Conservation (phyloP, 2,113 vertebrate species). For the Percopsis transmontana region DNA sequence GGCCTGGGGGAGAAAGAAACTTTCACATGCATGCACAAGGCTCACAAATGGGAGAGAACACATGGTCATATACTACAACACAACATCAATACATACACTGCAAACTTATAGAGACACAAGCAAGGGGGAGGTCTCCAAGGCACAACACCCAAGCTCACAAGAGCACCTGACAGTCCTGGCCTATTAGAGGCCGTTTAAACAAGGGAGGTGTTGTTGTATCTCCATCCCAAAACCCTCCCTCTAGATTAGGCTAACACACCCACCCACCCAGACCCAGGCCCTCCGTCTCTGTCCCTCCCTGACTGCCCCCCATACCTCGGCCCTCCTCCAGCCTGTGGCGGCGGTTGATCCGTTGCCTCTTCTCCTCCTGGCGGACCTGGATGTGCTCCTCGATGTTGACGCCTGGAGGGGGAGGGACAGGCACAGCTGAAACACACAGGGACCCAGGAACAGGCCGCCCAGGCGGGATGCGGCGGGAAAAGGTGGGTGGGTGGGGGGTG, state of each 20-base stretch:
- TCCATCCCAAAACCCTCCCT: not conserved
- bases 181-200: slow-evolving; percentile 8
- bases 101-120: slow-evolving; percentile 65
- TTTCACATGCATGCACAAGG: slow-evolving; percentile 97
- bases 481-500: slow-evolving; percentile 40
- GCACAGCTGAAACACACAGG: slow-evolving; percentile 87
- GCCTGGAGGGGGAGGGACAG: slow-evolving; percentile 92
- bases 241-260: not conserved
- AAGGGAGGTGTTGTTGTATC: not conserved
- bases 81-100: slow-evolving; percentile 61
- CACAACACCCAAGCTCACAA: slow-evolving; percentile 57
- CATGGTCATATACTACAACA: slow-evolving; percentile 79
- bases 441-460: slow-evolving; percentile 51
- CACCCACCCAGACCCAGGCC: not conserved
- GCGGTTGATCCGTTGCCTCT: slow-evolving; percentile 92
- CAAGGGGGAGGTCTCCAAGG: slow-evolving; percentile 63
- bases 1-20: slow-evolving; percentile 99
- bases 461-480: slow-evolving; percentile 52
- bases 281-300: slow-evolving; percentile 2
- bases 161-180: slow-evolving; percentile 25
- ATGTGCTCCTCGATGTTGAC: slow-evolving; percentile 99
- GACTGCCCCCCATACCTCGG: slow-evolving; percentile 82
- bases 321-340: slow-evolving; percentile 94
- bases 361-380: slow-evolving; percentile 96
- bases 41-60: slow-evolving; percentile 88